phyloP scores from a whole-genome alignment of 2,797 vertebrate genomes.

The Periparus ater region DNA sequence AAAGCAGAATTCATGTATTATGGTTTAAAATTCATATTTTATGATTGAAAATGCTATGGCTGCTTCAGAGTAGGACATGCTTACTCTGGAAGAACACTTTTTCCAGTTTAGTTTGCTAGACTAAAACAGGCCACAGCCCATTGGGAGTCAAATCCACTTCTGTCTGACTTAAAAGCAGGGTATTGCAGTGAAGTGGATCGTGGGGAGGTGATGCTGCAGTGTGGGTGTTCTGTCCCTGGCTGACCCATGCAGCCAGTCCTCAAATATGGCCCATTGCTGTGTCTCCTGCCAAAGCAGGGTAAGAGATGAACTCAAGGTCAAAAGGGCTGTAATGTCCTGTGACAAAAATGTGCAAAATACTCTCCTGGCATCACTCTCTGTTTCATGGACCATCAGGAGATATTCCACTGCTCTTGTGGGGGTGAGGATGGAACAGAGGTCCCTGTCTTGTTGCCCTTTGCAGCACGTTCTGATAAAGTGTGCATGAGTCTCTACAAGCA shows the following conservation, averaged over 20 bases:
- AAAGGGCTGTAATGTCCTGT: background rate
- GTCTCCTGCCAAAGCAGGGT: background rate
- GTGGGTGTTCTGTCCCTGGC: background rate
- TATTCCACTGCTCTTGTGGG: background rate
- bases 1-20: background rate
- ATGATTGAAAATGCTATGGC: background rate
- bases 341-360: background rate
- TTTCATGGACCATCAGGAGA: background rate
- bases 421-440: background rate
- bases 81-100: background rate
- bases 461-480: background rate
- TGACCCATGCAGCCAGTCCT: background rate
- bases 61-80: background rate
- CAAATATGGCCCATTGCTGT: accelerated
- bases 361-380: background rate
- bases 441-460: background rate
- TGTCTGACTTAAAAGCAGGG: background rate
- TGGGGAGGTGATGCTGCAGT: background rate
- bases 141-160: background rate
- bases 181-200: accelerated
- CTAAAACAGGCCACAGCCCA: background rate
- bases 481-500: background rate
- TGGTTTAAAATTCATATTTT: background rate
- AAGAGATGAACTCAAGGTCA: background rate
- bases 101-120: background rate